Evolutionary conservation across 1,140 invertebrate species (phyloP).

Genomic region (Rhagoletis zephyria): DNA sequence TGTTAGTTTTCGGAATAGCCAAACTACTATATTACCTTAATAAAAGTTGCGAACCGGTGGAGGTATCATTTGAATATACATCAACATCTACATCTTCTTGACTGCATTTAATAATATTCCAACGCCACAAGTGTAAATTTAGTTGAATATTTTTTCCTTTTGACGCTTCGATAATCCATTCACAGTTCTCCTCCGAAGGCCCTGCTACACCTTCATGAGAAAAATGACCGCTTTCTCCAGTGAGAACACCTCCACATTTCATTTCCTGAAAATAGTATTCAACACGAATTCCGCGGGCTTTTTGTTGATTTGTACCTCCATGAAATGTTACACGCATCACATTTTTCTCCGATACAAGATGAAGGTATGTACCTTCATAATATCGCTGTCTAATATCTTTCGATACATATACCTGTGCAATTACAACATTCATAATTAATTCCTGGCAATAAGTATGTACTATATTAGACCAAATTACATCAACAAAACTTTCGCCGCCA

Average conservation of each 20-base stretch:
- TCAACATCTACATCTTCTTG: background rate
- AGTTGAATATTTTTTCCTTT: constrained; percentile 81
- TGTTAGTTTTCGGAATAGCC: background rate
- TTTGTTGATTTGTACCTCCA: constrained; percentile 74
- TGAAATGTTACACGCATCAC: constrained; percentile 81
- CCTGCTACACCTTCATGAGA: constrained; percentile 70
- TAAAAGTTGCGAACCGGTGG: background rate
- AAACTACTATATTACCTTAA: constrained; percentile 7
- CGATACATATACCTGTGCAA: constrained; percentile 61
- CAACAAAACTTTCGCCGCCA: constrained; percentile 39
- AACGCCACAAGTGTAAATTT: constrained; percentile 13
- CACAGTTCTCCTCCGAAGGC: constrained; percentile 74
- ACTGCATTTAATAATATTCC: background rate
- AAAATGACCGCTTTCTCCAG: constrained; percentile 75
- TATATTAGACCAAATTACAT: constrained; percentile 17
- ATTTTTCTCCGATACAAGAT: constrained; percentile 79
- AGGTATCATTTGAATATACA: constrained; percentile 37
- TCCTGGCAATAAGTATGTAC: constrained; percentile 76
- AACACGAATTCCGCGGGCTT: constrained; percentile 78
- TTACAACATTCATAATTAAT: constrained; percentile 68
- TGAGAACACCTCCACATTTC: constrained; percentile 83
- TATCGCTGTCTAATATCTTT: constrained; percentile 58
- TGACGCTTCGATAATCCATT: constrained; percentile 84
- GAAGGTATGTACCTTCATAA: constrained; percentile 54
- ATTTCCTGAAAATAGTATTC: constrained; percentile 54